A percentile compares a stretch with the other conserved stretches of the same genome.
Evolutionary conservation across 1,140 invertebrate genomes (phyloP).

Genomic region (Bombus soroeensis): DNA sequence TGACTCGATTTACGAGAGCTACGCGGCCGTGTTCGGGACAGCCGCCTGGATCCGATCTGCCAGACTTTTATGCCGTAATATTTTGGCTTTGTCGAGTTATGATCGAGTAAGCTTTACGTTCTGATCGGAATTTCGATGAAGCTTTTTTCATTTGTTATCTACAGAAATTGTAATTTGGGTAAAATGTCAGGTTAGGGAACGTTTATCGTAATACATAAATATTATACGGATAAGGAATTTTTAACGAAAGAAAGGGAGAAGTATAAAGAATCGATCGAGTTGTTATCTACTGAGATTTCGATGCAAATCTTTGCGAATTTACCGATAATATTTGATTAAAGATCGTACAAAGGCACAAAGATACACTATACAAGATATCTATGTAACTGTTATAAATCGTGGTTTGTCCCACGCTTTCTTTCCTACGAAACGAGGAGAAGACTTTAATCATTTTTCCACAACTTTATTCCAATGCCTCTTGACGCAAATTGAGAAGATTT

Average conservation of each 20-base stretch:
- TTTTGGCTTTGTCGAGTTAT: not conserved
- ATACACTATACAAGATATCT: no score
- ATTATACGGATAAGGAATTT: no score
- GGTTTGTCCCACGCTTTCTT: not conserved
- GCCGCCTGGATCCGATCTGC: not conserved
- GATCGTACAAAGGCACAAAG: no score
- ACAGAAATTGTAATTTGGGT: not conserved
- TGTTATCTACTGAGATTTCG: not conserved
- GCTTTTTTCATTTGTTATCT: not conserved
- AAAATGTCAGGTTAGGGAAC: not conserved
- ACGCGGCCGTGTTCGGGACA: not conserved
- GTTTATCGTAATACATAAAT: not conserved
- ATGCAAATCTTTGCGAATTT: no score
- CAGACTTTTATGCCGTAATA: constrained; percentile 1
- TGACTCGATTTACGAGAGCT: constrained; percentile 6
- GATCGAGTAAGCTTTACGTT: not conserved
- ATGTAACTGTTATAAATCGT: not conserved
- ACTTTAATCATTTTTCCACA: not conserved
- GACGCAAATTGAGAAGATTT: not conserved
- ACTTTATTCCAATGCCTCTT: not conserved
- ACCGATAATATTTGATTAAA: no score
- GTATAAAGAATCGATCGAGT: not conserved
- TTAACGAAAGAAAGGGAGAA: not conserved
- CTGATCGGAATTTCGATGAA: not conserved
- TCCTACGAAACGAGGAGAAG: no score